A percentile compares a stretch with the other conserved stretches of the same genome.
Conservation (phyloP, 2,113 vertebrate genomes). For the Gadus chalcogrammus region DNA sequence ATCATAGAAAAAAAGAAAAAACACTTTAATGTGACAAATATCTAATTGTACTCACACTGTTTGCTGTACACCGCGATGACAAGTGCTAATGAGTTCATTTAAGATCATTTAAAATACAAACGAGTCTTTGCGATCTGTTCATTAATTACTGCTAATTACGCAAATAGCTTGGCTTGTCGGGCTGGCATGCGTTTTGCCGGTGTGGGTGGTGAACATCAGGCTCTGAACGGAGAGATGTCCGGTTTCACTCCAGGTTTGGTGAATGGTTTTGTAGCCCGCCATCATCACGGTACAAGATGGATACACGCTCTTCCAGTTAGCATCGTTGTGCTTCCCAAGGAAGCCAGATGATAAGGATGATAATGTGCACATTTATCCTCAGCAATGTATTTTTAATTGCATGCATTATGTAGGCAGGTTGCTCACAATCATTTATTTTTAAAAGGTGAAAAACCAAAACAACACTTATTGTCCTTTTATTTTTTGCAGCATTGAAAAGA, state of each 20-base stretch:
- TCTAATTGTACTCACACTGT: slow-evolving; percentile 99
- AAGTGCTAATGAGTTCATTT: slow-evolving; percentile 99
- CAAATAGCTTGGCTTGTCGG: slow-evolving; percentile 86
- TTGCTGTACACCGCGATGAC: slow-evolving; percentile 98
- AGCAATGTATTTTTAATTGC: no score
- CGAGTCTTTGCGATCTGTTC: slow-evolving; percentile 98
- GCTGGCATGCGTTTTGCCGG: slow-evolving; percentile 81
- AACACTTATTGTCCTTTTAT: no score
- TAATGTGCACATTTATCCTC: no score
- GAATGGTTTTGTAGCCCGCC: slow-evolving; percentile 22
- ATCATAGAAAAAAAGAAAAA: slow-evolving; percentile 54
- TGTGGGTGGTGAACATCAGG: slow-evolving; percentile 56
- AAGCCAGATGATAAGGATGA: no score
- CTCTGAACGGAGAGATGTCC: slow-evolving; percentile 44
- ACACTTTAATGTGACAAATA: slow-evolving; percentile 85
- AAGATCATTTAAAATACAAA: slow-evolving; percentile 99
- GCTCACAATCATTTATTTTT: no score
- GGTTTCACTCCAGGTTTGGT: slow-evolving; percentile 37
- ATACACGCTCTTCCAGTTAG: slow-evolving; percentile 15
- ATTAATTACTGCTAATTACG: slow-evolving; percentile 99
- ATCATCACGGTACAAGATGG: slow-evolving; percentile 11
- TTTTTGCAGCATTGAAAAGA: no score
- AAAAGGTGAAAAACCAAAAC: no score
- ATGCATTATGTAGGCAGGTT: no score
- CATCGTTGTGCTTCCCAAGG: no score